phyloP scores from a whole-genome alignment of 2,113 vertebrate species.

The Pseudorhombus dupliciocellatus region DNA sequence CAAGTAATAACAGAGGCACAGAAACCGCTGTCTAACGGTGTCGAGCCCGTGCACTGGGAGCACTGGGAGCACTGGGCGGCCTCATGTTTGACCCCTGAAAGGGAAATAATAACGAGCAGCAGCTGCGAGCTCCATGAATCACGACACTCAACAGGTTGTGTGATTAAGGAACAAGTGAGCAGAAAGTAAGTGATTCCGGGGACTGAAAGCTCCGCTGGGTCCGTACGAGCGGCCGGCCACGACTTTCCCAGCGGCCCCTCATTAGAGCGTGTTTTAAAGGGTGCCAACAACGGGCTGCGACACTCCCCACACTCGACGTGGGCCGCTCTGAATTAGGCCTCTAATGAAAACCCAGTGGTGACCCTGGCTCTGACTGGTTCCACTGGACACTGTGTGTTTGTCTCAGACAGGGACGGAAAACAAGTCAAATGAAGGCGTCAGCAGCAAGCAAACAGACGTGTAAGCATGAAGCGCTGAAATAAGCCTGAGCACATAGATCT shows the following conservation, averaged over 20 bases:
- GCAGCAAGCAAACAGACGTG: slow-evolving; percentile 20
- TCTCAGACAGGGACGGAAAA: slow-evolving; percentile 20
- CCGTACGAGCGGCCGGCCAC: slow-evolving; percentile 45
- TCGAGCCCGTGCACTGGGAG: slow-evolving; percentile 4
- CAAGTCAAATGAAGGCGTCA: no score
- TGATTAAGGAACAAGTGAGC: slow-evolving; percentile 68
- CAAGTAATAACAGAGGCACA: slow-evolving; percentile 3
- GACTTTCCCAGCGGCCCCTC: slow-evolving; percentile 58
- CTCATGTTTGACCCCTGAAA: slow-evolving; percentile 44
- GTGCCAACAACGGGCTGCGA: slow-evolving; percentile 65
- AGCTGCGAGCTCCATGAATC: slow-evolving; percentile 56
- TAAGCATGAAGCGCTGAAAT: slow-evolving; percentile 39
- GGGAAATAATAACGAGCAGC: slow-evolving; percentile 42
- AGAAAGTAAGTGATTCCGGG: slow-evolving; percentile 64
- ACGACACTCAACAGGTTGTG: slow-evolving; percentile 58
- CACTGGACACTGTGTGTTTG: slow-evolving; percentile 47
- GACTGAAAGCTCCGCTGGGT: slow-evolving; percentile 33
- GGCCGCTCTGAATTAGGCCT: slow-evolving; percentile 69
- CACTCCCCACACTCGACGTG: slow-evolving; percentile 59
- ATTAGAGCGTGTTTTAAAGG: slow-evolving; percentile 65
- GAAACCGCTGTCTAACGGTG: slow-evolving; percentile 13
- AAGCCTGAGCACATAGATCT: slow-evolving; percentile 14
- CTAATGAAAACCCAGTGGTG: slow-evolving; percentile 74
- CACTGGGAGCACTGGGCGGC: slow-evolving; percentile 7
- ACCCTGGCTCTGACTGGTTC: slow-evolving; percentile 53